Percentiles rank a stretch among this genome's conserved stretches.
Conservation (phyloP, 2,888 invertebrate species). For the Diarsia mendica region DNA sequence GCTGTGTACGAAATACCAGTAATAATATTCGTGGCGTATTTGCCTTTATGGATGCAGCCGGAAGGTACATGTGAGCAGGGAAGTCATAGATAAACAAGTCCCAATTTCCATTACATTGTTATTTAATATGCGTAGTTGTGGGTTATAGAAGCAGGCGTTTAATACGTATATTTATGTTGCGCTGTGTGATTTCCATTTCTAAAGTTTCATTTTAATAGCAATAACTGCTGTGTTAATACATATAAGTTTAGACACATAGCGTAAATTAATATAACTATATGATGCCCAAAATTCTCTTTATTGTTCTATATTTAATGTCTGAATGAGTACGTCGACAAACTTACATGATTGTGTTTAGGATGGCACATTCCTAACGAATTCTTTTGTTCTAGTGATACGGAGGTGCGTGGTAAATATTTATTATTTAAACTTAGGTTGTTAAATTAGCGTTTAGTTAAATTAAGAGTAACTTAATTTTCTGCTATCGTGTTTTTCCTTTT, state of each 20-base stretch:
- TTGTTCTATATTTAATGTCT: slow-evolving; percentile 47
- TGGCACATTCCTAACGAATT: slow-evolving; percentile 76
- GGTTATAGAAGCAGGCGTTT: slow-evolving; percentile 29
- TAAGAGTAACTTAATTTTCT: slow-evolving; percentile 58
- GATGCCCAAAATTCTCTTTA: slow-evolving; percentile 44
- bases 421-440: slow-evolving; percentile 78
- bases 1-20: slow-evolving; percentile 6
- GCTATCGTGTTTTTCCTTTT: slow-evolving; percentile 11
- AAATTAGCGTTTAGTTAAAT: slow-evolving; percentile 70
- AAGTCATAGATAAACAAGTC: slow-evolving; percentile 34
- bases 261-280: slow-evolving; percentile 53
- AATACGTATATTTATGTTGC: slow-evolving; percentile 35
- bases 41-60: slow-evolving; percentile 8
- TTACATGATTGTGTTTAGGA: slow-evolving; percentile 66
- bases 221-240: slow-evolving; percentile 63
- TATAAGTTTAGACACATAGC: slow-evolving; percentile 60
- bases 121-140: slow-evolving; percentile 36
- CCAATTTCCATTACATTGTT: slow-evolving; percentile 41
- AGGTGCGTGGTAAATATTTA: slow-evolving; percentile 82
- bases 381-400: slow-evolving; percentile 72
- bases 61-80: slow-evolving; percentile 19
- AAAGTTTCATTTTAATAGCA: slow-evolving; percentile 58
- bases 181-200: slow-evolving; percentile 36
- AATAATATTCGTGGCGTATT: background rate
- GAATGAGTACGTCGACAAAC: slow-evolving; percentile 54